These are phyloP conservation scores for Champsocephalus gunnari DNA, from an alignment of 2,797 vertebrate species.

Conservation along the genomic window DNA sequence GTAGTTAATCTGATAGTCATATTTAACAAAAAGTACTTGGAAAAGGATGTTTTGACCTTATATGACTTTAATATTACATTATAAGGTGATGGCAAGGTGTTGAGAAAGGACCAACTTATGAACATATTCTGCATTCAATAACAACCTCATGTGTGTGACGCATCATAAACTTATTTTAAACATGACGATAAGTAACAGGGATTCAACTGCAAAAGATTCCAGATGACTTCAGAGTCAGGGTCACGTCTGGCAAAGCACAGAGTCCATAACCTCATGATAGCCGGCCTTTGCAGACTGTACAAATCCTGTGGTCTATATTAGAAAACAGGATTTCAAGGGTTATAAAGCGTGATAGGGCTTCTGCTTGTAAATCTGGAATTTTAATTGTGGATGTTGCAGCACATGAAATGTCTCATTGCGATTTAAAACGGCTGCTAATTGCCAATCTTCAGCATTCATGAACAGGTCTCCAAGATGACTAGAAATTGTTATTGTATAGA, in stretches of 20 bases:
- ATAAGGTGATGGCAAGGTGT: not conserved
- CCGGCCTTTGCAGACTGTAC: not conserved
- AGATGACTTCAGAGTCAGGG: conserved; percentile 12
- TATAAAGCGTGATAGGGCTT: not conserved
- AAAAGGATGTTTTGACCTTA: not conserved
- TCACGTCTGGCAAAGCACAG: conserved; percentile 20
- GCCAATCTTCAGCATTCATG: conserved; percentile 12
- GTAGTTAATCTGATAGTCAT: not conserved
- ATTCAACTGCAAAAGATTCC: not conserved
- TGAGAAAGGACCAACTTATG: not conserved
- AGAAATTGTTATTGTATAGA: too few relatives aligned
- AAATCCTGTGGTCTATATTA: conserved; percentile 8
- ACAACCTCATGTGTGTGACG: not conserved
- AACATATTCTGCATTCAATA: not conserved
- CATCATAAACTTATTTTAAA: not conserved
- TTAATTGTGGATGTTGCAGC: not conserved
- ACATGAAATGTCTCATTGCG: conserved; percentile 3
- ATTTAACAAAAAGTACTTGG: not conserved
- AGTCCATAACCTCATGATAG: conserved; percentile 20
- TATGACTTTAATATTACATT: not conserved
- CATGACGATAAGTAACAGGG: not conserved
- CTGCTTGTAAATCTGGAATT: not conserved
- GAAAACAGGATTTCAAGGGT: not conserved
- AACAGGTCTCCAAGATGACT: not conserved
- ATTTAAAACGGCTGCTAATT: not conserved